Conservation (phyloP, 2,888 invertebrate species). For the Pseudolycoriella hygida region DNA sequence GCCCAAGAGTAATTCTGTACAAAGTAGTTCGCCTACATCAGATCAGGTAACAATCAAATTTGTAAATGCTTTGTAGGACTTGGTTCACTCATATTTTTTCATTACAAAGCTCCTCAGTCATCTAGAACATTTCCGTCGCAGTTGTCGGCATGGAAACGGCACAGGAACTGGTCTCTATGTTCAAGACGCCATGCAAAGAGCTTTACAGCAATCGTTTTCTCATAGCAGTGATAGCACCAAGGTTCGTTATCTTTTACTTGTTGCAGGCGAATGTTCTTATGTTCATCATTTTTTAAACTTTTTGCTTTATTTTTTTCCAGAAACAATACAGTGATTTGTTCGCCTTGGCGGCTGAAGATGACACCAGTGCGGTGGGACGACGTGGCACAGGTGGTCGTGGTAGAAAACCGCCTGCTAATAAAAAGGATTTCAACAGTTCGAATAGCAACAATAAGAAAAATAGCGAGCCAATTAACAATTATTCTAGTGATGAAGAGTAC, state of each 20-base stretch:
- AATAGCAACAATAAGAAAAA: slow-evolving; percentile 28
- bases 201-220: slow-evolving; percentile 72
- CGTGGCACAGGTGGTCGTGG: slow-evolving; percentile 42
- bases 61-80: neutral
- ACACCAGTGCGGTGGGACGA: slow-evolving; percentile 42
- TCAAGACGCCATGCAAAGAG: slow-evolving; percentile 80
- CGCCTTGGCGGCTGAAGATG: slow-evolving; percentile 78
- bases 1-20: slow-evolving; percentile 49
- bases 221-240: slow-evolving; percentile 77
- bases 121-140: slow-evolving; percentile 72
- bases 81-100: slow-evolving; percentile 9
- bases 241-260: slow-evolving; percentile 21
- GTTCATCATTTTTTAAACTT: neutral
- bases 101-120: slow-evolving; percentile 61
- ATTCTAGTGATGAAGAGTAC: slow-evolving; percentile 59
- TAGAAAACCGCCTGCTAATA: slow-evolving; percentile 37
- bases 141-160: slow-evolving; percentile 34
- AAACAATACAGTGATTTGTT: slow-evolving; percentile 83
- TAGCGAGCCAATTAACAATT: slow-evolving; percentile 27
- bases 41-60: slow-evolving; percentile 40
- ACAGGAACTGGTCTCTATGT: slow-evolving; percentile 66
- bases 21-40: slow-evolving; percentile 54
- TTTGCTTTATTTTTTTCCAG: slow-evolving; percentile 25
- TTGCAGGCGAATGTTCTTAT: neutral
- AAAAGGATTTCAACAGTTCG: slow-evolving; percentile 31